Evolutionary conservation across 1,140 invertebrate species (phyloP), one percentile per base, ranked within the genome.

Genomic region (Ptiloglossa arizonensis): DNA sequence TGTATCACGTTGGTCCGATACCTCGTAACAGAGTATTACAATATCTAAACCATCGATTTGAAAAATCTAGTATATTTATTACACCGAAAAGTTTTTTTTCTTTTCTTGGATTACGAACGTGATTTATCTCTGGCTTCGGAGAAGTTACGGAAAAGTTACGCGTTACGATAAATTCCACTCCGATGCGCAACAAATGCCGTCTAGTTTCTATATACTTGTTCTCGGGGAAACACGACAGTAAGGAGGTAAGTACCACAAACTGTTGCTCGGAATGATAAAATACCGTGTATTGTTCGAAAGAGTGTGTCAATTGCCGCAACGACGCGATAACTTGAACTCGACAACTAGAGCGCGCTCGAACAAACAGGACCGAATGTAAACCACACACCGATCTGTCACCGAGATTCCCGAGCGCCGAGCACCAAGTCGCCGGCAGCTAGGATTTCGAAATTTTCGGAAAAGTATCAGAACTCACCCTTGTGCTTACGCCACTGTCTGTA

Each of bases 401-500:
- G 27, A 17, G 35, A 19, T 5, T 17, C n/a, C 17, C 11, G 11
- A 4, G 19, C 19, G 44, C 24, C 27, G n/a, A n/a, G n/a, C n/a
- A n/a, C n/a, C 17, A 13, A 17, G 22, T 48, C 35, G 19, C 44
- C 41, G 70, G 41, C 22, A 29, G 46, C 19, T 70, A 71, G 59
- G 50, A 57, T 83, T 64, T 35, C 50, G 56, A 70, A 74, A 79
- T 67, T 72, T 13, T 2, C 1, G 27, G 17, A 41, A 54, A 8
- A 19, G n/a, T n/a, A n/a, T n/a, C 13, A 69, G 81, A 71, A 91
- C 91, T 91, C 79, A 94, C 93, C 92, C 89, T 93, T 92, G 41
- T 90, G 87, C 29, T 91, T 89, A 71, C 93, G 92, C 90, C 93
- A 93, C 73, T 92, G 90, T 75, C 88, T 91, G 85, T 93, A 94